Evolutionary conservation across 2,888 invertebrate species (phyloP).

Genomic region (Eilema griseolum): DNA sequence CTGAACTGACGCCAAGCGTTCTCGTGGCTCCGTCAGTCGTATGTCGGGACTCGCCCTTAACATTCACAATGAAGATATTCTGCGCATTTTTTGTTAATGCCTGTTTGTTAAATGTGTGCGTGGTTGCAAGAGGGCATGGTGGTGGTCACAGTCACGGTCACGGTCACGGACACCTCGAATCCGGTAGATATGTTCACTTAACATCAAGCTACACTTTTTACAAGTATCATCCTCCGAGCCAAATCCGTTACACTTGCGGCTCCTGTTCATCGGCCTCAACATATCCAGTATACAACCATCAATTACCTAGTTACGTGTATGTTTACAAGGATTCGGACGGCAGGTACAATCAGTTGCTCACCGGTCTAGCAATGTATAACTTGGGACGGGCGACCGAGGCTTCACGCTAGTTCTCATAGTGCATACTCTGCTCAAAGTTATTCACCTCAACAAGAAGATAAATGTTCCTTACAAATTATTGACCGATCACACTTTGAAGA

Average conservation of each 20-base stretch:
- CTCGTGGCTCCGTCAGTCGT: slow-evolving; percentile 71
- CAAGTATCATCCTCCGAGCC: slow-evolving; percentile 76
- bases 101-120: slow-evolving; percentile 63
- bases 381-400: slow-evolving; percentile 70
- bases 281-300: slow-evolving; percentile 76
- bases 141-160: slow-evolving; percentile 16
- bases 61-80: slow-evolving; percentile 71
- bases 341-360: slow-evolving; percentile 71
- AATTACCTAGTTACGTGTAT: slow-evolving; percentile 77
- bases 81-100: slow-evolving; percentile 55
- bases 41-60: slow-evolving; percentile 70
- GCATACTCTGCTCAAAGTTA: slow-evolving; percentile 53
- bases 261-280: slow-evolving; percentile 64
- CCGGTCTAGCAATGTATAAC: slow-evolving; percentile 80
- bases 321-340: slow-evolving; percentile 72
- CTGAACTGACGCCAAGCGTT: slow-evolving; percentile 68
- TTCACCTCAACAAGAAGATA: slow-evolving; percentile 63
- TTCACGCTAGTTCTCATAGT: slow-evolving; percentile 48
- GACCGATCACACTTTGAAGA: slow-evolving; percentile 72
- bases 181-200: slow-evolving; percentile 55
- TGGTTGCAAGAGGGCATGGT: slow-evolving; percentile 60
- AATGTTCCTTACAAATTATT: slow-evolving; percentile 75
- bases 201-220: slow-evolving; percentile 72
- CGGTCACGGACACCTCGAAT: slow-evolving; percentile 14
- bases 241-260: slow-evolving; percentile 72